A percentile compares a stretch with the other conserved stretches of the same genome.
These are phyloP conservation scores for Onychomys arenicola DNA, from an alignment of 2,797 vertebrate genomes.

Conservation along the genomic window DNA sequence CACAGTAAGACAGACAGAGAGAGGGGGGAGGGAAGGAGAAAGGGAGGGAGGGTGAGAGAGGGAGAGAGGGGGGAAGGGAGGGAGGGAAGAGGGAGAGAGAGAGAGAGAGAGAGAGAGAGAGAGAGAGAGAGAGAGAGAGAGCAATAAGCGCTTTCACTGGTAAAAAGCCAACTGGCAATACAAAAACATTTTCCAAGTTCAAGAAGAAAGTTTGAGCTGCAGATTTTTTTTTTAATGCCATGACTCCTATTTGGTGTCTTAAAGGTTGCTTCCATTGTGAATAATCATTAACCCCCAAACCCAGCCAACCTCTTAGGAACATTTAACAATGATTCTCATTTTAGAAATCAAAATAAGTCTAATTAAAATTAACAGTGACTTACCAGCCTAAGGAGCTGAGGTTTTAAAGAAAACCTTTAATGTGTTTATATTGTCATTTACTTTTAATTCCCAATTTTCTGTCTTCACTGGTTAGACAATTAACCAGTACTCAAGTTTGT, in stretches of 20 bases:
- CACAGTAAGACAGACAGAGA: not conserved
- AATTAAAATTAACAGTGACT: conserved; percentile 76
- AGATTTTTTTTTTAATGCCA: conserved; percentile 24
- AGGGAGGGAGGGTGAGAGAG: not conserved
- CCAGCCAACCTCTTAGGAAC: conserved; percentile 54
- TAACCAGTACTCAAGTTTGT: conserved; percentile 78
- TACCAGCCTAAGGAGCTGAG: conserved; percentile 68
- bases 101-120: not conserved
- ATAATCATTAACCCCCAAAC: conserved; percentile 43
- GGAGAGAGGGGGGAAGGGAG: too few species aligned
- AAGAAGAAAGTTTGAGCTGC: conserved; percentile 12
- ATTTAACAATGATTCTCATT: conserved; percentile 70
- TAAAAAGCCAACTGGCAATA: not conserved
- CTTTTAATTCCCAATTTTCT: conserved; percentile 69
- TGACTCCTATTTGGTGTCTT: conserved; percentile 55
- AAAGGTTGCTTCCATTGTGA: conserved; percentile 41
- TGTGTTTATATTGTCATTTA: conserved; percentile 79
- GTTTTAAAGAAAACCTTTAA: conserved; percentile 73
- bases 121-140: not conserved
- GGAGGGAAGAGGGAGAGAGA: not conserved
- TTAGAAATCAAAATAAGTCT: conserved; percentile 79
- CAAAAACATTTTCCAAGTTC: conserved; percentile 32
- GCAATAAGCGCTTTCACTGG: not conserved
- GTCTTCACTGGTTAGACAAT: conserved; percentile 75
- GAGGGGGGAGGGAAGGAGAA: not conserved